A percentile compares a stretch with the other conserved stretches of the same genome.
These are phyloP conservation scores for Coregonus ussuriensis DNA, from an alignment of 2,797 vertebrate genomes.

Conservation along the genomic window DNA sequence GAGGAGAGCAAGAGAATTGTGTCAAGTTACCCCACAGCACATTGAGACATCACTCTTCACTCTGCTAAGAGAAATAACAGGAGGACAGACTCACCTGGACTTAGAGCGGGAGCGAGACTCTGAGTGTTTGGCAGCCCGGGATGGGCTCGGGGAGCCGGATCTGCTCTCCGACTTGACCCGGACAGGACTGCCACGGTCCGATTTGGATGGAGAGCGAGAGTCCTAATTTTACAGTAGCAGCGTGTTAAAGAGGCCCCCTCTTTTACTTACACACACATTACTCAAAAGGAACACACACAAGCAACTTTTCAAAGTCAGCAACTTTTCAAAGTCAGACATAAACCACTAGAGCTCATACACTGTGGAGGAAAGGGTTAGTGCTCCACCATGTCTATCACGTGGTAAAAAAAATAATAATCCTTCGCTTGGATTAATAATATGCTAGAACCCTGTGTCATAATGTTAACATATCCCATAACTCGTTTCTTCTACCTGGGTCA, in stretches of 20 bases:
- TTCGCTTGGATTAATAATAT: conserved; percentile 57
- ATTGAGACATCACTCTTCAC: neutral
- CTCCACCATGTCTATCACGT: conserved; percentile 49
- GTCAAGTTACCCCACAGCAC: neutral
- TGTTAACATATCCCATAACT: conserved; percentile 65
- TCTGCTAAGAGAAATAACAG: neutral
- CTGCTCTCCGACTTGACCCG: conserved; percentile 89
- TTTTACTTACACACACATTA: neutral
- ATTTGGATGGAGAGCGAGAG: conserved; percentile 92
- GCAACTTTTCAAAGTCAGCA: conserved; percentile 9
- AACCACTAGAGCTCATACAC: conserved; percentile 64
- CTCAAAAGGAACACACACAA: conserved; percentile 8
- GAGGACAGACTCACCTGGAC: conserved; percentile 80
- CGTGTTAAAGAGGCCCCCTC: conserved; percentile 68
- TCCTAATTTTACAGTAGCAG: conserved; percentile 85
- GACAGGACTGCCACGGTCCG: conserved; percentile 87
- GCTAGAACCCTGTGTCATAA: conserved; percentile 20
- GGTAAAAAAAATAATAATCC: conserved; percentile 19
- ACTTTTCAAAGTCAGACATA: conserved; percentile 21
- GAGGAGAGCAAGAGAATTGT: neutral
- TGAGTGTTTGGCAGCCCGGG: conserved; percentile 85
- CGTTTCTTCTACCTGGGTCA: conserved; percentile 82
- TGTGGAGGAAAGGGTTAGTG: conserved; percentile 90
- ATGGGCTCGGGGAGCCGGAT: conserved; percentile 87
- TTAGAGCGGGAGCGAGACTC: conserved; percentile 89